Percentiles rank a stretch among this genome's conserved stretches.
Evolutionary conservation across 2,113 vertebrate species (phyloP).

Genomic region (Pseudorasbora parva): DNA sequence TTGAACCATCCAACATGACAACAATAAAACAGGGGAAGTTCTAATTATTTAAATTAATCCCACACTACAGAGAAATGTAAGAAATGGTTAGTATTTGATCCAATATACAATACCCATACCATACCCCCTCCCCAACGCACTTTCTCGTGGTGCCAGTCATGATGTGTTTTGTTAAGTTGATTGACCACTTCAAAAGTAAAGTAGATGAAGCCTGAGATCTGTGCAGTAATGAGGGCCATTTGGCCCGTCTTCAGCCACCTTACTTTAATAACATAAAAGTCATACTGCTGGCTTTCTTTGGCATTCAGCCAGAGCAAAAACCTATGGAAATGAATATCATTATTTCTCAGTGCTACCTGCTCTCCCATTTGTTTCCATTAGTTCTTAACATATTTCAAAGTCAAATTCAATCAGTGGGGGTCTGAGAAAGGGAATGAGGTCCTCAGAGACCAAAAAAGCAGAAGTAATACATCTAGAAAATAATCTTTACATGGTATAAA

Average conservation of each 20-base stretch:
- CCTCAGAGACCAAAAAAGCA: neutral
- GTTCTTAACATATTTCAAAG: conserved; percentile 50
- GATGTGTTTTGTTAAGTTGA: conserved; percentile 12
- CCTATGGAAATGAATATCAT: conserved; percentile 45
- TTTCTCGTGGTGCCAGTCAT: neutral
- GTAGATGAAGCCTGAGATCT: conserved; percentile 11
- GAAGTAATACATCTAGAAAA: neutral
- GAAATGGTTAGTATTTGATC: neutral
- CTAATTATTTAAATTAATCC: neutral
- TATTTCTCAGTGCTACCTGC: conserved; percentile 11
- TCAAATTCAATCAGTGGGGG: conserved; percentile 43
- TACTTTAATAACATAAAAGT: conserved; percentile 29
- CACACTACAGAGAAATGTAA: neutral
- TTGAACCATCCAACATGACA: no score
- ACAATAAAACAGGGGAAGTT: no score
- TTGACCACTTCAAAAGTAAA: conserved; percentile 11
- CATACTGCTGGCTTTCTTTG: conserved; percentile 1
- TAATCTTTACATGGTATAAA: no score
- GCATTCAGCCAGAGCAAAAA: conserved; percentile 24
- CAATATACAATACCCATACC: neutral
- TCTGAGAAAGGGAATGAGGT: conserved; percentile 25
- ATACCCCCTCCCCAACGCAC: no score
- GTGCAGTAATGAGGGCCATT: conserved; percentile 28
- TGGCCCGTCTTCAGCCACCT: neutral
- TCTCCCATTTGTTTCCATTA: conserved; percentile 49